Evolutionary conservation across 2,113 vertebrate genomes (phyloP).

Genomic region (Pachycephala philippinensis): DNA sequence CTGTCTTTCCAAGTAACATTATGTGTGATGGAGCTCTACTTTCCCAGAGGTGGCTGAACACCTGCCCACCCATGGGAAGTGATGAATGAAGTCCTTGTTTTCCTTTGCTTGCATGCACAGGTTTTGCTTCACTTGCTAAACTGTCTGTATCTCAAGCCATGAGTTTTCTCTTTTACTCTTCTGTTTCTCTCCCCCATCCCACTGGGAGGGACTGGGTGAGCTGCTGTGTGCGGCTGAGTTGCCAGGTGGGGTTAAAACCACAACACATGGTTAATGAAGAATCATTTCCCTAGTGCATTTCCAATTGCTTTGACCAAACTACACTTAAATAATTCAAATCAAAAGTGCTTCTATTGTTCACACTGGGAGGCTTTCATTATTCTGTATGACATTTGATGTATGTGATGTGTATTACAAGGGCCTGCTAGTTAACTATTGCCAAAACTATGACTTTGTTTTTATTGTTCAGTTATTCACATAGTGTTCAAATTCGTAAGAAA

Average conservation of each 20-base stretch:
- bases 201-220: background rate
- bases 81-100: background rate
- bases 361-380: background rate
- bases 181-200: background rate
- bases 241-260: background rate
- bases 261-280: background rate
- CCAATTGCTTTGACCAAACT: background rate
- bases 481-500: background rate
- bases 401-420: background rate
- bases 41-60: background rate
- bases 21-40: background rate
- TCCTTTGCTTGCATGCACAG: background rate
- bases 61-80: background rate
- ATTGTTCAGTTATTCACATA: background rate
- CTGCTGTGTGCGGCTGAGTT: background rate
- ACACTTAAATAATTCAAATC: background rate
- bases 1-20: background rate
- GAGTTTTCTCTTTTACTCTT: background rate
- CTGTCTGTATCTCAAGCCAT: background rate
- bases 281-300: background rate
- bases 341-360: background rate
- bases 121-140: background rate
- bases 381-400: background rate
- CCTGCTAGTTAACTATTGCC: background rate
- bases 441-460: background rate